Conservation (phyloP, 2,888 invertebrate species). For the Cantharis rustica region DNA sequence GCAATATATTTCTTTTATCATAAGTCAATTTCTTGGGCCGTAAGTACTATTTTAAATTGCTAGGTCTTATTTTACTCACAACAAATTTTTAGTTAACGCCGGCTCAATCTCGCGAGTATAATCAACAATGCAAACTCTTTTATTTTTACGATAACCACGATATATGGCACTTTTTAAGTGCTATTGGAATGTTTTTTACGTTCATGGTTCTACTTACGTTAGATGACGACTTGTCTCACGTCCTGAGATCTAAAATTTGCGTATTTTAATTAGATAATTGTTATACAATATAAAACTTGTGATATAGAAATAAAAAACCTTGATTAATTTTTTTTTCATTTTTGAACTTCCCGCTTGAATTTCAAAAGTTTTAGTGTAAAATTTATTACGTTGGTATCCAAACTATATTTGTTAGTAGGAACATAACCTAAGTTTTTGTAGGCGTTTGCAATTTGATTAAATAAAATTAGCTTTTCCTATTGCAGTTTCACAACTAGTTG, state of each 20-base stretch:
- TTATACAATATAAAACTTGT: not conserved
- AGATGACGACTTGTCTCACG: slow-evolving; percentile 76
- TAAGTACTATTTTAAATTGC: slow-evolving; percentile 46
- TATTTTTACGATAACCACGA: slow-evolving; percentile 83
- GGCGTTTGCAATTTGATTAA: not conserved
- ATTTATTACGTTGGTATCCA: not conserved
- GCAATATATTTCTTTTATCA: slow-evolving; percentile 76
- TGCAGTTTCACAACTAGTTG: not conserved
- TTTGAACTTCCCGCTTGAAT: not conserved
- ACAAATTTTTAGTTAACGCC: slow-evolving; percentile 63
- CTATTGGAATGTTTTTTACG: slow-evolving; percentile 79
- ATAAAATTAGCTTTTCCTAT: not conserved
- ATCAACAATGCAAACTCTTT: slow-evolving; percentile 71
- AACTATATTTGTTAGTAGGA: not conserved
- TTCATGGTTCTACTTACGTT: slow-evolving; percentile 79
- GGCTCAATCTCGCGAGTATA: slow-evolving; percentile 74
- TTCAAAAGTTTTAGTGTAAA: not conserved
- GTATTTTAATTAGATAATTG: slow-evolving; percentile 66
- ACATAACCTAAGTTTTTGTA: not conserved
- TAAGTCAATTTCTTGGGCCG: slow-evolving; percentile 71
- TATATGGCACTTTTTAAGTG: slow-evolving; percentile 83
- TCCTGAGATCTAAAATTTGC: slow-evolving; percentile 68
- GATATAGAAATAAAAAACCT: not conserved
- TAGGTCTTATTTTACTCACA: not conserved
- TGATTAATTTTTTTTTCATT: not conserved